These are phyloP conservation scores for Haliclystus octoradiatus DNA, from an alignment of 30 jellyfish, hydroid and myxozoan genomes.

Conservation along the genomic window DNA sequence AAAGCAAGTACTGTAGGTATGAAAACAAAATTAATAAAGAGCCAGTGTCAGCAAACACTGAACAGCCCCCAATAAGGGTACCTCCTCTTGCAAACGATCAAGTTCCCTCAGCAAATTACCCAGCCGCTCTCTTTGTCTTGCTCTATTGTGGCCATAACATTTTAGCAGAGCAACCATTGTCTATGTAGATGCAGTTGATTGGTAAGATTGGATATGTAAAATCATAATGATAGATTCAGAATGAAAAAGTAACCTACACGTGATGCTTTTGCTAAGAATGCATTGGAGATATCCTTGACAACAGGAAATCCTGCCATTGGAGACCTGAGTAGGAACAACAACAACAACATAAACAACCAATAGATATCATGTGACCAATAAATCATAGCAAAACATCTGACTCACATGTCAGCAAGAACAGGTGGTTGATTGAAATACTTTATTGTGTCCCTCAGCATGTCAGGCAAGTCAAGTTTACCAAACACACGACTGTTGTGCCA, in stretches of 20 bases:
- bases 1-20: too few species aligned
- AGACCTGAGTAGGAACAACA: slow-evolving; percentile 12
- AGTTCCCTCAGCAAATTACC: slow-evolving; percentile 63
- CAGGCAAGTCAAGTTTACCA: slow-evolving; percentile 59
- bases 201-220: too few species aligned
- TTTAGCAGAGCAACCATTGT: slow-evolving; percentile 48
- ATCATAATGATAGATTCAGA: too few species aligned
- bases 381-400: too few species aligned
- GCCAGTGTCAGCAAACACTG: too few species aligned
- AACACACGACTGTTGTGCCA: slow-evolving; percentile 51
- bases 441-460: slow-evolving; percentile 64
- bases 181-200: neutral
- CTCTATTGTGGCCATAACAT: slow-evolving; percentile 89
- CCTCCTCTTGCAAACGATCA: slow-evolving; percentile 78
- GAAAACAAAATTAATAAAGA: too few species aligned
- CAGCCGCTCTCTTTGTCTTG: slow-evolving; percentile 81
- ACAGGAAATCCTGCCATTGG: slow-evolving; percentile 46
- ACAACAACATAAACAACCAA: neutral
- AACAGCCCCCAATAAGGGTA: too few species aligned
- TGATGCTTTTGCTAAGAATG: slow-evolving; percentile 37
- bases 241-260: neutral
- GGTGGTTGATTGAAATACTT: slow-evolving; percentile 63
- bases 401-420: slow-evolving; percentile 69
- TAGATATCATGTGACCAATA: neutral
- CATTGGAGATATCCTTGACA: slow-evolving; percentile 52